phyloP scores from a whole-genome alignment of 2,797 vertebrate genomes.

The Emydoidea blandingii region DNA sequence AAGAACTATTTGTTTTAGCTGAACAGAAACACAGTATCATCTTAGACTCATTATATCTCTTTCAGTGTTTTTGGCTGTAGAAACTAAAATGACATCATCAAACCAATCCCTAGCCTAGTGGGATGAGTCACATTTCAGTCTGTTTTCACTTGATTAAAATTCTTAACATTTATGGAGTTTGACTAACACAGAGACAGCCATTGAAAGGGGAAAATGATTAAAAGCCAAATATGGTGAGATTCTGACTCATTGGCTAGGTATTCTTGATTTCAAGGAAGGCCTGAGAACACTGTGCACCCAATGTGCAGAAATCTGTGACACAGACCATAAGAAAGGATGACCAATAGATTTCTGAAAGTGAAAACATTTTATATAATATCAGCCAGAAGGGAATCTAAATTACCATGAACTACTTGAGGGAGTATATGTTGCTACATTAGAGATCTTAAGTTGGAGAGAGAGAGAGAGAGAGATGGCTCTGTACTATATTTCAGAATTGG shows the following conservation, averaged over 20 bases:
- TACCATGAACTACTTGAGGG: neutral
- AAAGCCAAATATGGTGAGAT: constrained; percentile 70
- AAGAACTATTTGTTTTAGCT: constrained; percentile 47
- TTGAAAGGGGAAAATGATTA: constrained; percentile 65
- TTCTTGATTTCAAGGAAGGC: constrained; percentile 43
- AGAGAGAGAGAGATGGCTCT: neutral
- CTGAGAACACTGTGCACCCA: constrained; percentile 10
- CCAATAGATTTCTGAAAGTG: neutral
- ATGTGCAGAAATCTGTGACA: constrained; percentile 33
- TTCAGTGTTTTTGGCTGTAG: constrained; percentile 48
- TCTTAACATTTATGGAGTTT: constrained; percentile 64
- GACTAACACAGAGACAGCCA: constrained; percentile 53
- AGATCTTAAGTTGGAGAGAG: neutral
- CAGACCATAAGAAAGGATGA: neutral
- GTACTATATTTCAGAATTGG: neutral
- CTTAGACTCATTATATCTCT: constrained; percentile 44
- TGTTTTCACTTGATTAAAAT: constrained; percentile 74
- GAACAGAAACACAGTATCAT: constrained; percentile 28
- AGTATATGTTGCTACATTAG: neutral
- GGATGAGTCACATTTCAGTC: constrained; percentile 71
- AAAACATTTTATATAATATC: neutral
- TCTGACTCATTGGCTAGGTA: constrained; percentile 71
- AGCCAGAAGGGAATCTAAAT: neutral
- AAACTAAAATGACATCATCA: constrained; percentile 73
- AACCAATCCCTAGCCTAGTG: constrained; percentile 43